Conservation (phyloP, 2,888 invertebrate species). For the Spilarctia lutea region DNA sequence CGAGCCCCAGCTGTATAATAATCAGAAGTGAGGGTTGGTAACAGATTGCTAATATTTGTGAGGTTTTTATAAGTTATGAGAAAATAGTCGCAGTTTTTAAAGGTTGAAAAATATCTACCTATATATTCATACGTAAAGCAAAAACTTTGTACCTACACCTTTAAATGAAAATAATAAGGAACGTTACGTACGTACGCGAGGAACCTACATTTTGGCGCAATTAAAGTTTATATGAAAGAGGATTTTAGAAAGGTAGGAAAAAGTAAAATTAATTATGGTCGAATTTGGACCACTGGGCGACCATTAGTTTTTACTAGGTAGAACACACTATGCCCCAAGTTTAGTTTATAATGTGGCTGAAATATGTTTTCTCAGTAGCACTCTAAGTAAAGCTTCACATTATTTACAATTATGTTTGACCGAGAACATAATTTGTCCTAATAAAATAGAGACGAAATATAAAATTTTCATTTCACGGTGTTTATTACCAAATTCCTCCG, state of each 20-base stretch:
- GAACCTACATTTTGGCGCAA: no score
- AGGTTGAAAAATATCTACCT: neutral
- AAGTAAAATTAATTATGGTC: no score
- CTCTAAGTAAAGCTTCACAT: neutral
- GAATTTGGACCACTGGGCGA: no score
- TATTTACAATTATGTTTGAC: neutral
- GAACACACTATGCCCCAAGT: neutral
- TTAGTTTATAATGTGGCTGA: neutral
- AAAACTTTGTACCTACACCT: no score
- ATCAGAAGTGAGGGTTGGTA: slow-evolving; percentile 56
- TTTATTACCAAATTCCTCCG: no score
- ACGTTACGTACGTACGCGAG: no score
- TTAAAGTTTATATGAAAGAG: no score
- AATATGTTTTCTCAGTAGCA: neutral
- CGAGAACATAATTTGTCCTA: neutral
- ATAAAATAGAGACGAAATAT: no score
- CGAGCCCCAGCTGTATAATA: slow-evolving; percentile 60
- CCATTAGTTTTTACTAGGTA: neutral
- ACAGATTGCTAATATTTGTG: slow-evolving; percentile 50
- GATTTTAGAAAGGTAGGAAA: no score
- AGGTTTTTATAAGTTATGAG: slow-evolving; percentile 31
- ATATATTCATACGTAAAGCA: no score
- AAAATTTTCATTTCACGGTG: no score
- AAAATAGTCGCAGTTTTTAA: slow-evolving; percentile 14
- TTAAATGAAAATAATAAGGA: no score